phyloP scores from a whole-genome alignment of 2,888 invertebrate species.

The Rhingia campestris region DNA sequence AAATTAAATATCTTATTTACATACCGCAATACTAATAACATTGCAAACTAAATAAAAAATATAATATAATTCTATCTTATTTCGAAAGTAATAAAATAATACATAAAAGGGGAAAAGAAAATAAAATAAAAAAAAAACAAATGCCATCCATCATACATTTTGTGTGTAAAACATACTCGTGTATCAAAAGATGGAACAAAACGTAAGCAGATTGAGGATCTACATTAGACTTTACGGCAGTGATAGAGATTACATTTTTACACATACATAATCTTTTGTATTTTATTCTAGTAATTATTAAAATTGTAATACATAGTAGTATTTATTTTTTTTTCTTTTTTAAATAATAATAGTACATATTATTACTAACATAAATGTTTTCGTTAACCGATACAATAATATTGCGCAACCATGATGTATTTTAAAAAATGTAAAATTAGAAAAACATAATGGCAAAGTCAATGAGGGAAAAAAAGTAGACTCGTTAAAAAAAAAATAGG shows the following conservation, averaged over 20 bases:
- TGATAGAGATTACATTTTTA: constrained; percentile 17
- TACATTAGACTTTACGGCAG: constrained; percentile 51
- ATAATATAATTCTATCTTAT: no score
- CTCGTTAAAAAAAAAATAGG: constrained; percentile 22
- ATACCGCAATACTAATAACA: no score
- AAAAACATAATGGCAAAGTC: background rate
- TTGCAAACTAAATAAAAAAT: no score
- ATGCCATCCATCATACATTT: constrained; percentile 6
- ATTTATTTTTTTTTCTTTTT: constrained; percentile 20
- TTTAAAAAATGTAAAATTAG: background rate
- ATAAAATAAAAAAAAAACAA: constrained; percentile 1
- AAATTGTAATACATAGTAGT: background rate
- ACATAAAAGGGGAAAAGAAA: background rate
- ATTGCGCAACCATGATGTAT: no score
- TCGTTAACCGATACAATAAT: background rate
- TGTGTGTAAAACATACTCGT: constrained; percentile 4
- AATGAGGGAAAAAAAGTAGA: constrained; percentile 4
- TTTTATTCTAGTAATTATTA: background rate
- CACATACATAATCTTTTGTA: no score
- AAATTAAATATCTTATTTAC: no score
- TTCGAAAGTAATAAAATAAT: no score
- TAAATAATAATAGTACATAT: background rate
- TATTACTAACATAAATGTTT: background rate
- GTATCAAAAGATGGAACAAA: constrained; percentile 5
- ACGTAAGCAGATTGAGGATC: background rate